Base-by-base conservation (phyloP, 2,888 invertebrate species). In the Chloromyia formosa region DNA sequence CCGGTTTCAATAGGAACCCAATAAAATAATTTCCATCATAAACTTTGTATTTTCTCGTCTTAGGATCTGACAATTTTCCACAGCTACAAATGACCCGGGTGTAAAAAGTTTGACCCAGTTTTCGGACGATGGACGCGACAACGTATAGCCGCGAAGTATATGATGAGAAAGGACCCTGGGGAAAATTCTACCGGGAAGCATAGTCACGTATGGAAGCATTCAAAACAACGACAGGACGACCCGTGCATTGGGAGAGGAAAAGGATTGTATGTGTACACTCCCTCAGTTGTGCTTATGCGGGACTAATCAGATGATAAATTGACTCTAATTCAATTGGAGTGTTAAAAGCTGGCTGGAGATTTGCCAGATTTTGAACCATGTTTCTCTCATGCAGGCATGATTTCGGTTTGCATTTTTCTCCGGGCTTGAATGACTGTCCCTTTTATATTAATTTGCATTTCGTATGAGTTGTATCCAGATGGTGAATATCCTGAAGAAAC, bases 1-100 rank as follows among this genome's bases (percentile, higher is more conserved):
- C 60, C 23, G 27, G 3, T 35, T 23, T 60, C 60, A 23, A 60
- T 60, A 10, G 60, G 16, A 56, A 10, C 23, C 12, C 23, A 60
- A 23, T 60, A 60, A 60, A 60, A 23, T 60, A 60, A 60, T 60
- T 60, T 60, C 60, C 60, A 60, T 60, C 60, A 23, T 60, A 60
- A 60, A 60, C 60, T 60, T 60, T 60, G 23, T 60, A 20, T 60
- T 60, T 23, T 23, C 60, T n/a, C 10, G 60, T 60, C 23, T n/a
- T 16, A 3, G 56, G 10, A 4, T 56, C 4, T 14, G 60, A 10
- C 60, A 35, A 2, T 35, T 49, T 49, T 49, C 12, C 49, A 10
- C 2, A 3, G 49, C 16, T 49, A 7, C 12, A 49, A 49, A 49
- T 49, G 1, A 49, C 14, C 27, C 60, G n/a, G 5, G 3, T 16